phyloP scores from a whole-genome alignment of 2,888 invertebrate genomes.

The Andrena hattorfiana region DNA sequence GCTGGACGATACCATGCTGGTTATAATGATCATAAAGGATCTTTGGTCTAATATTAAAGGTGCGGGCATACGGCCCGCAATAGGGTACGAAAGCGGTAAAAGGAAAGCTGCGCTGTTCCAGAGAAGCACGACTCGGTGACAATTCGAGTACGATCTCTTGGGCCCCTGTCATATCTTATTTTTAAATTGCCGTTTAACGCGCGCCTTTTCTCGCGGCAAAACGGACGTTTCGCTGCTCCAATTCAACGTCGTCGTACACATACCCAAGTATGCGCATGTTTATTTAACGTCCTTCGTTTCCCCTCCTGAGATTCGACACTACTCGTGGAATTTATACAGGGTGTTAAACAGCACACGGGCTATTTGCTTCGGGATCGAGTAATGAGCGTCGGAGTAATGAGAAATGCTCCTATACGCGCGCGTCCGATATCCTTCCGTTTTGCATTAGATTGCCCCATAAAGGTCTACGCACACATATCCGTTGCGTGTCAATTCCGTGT shows the following conservation, averaged over 20 bases:
- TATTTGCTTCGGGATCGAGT: neutral
- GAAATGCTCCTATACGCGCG: too few species aligned
- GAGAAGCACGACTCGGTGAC: constrained; percentile 22
- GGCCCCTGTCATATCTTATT: constrained; percentile 2
- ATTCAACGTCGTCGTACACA: neutral
- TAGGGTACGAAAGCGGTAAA: neutral
- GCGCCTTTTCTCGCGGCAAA: neutral
- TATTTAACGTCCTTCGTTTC: neutral
- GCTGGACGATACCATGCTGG: constrained; percentile 50
- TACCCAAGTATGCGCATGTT: neutral
- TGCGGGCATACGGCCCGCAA: neutral
- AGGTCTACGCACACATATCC: too few species aligned
- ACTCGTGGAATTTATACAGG: too few species aligned
- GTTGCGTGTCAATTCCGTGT: too few species aligned
- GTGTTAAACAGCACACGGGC: too few species aligned
- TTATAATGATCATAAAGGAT: constrained; percentile 60
- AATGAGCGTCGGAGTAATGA: too few species aligned
- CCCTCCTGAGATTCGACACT: too few species aligned
- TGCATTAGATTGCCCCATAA: too few species aligned
- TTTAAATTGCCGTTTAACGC: neutral
- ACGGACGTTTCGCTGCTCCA: neutral
- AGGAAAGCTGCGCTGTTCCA: constrained; percentile 12
- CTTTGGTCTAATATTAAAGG: constrained; percentile 60
- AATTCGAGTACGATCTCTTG: constrained; percentile 40
- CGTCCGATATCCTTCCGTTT: too few species aligned